These are phyloP conservation scores for Musca domestica DNA, from an alignment of 1,140 invertebrate genomes.

Conservation along the genomic window DNA sequence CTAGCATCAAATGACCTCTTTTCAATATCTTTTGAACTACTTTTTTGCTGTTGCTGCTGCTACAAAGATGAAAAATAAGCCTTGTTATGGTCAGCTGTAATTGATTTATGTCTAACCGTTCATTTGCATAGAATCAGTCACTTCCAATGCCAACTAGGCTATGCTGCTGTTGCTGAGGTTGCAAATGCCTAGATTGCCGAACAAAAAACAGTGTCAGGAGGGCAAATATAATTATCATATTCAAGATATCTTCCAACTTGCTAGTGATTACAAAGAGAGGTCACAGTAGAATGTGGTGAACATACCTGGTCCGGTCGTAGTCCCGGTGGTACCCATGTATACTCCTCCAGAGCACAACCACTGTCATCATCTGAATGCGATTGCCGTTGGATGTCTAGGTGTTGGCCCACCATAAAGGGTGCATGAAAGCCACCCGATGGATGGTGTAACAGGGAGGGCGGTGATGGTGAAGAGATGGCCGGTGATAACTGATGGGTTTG, in stretches of 20 bases:
- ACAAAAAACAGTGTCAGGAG: background rate
- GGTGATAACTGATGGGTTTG: conserved; percentile 41
- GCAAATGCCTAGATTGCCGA: background rate
- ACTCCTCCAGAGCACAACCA: conserved; percentile 95
- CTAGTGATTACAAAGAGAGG: background rate
- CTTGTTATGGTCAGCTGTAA: too few relatives aligned
- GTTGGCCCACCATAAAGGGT: conserved; percentile 55
- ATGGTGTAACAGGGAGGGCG: conserved; percentile 53
- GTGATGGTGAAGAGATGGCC: conserved; percentile 48
- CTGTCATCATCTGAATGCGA: conserved; percentile 96
- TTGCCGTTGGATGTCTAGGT: conserved; percentile 76
- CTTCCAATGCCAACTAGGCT: too few relatives aligned
- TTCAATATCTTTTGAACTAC: too few relatives aligned
- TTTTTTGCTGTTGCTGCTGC: too few relatives aligned
- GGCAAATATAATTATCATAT: background rate
- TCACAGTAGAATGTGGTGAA: background rate
- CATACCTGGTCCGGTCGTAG: conserved; percentile 92
- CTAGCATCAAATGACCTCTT: too few relatives aligned
- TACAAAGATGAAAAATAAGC: too few relatives aligned
- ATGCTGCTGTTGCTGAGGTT: too few relatives aligned
- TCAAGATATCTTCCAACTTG: background rate
- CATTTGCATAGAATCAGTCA: too few relatives aligned
- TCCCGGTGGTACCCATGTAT: conserved; percentile 96
- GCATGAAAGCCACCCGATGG: conserved; percentile 44
- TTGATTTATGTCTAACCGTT: too few relatives aligned